Base-by-base conservation (phyloP, 2,113 vertebrate species). In the Delphinus delphis region DNA sequence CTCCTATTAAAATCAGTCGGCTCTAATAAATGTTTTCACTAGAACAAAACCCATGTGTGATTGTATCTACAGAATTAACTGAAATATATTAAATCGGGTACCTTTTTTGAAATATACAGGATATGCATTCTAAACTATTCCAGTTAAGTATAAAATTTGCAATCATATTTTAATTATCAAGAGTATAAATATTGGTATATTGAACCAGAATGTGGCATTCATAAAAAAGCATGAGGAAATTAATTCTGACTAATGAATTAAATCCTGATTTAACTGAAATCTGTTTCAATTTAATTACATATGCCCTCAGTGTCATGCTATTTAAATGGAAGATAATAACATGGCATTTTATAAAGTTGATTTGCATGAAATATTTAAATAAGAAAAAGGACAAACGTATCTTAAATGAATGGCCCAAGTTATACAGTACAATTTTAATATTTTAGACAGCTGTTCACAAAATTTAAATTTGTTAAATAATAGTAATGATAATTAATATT, bases 221-320 rank as follows among this genome's bases (percentile, higher is more conserved):
- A 53, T 93, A 73, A 50, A 95, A 63, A 92, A 83, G 9, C 82
- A 77, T 55, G 18, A 80, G 28, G 53, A 82, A 88, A 71, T 77
- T 90, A 81, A 76, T 70, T 47, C 36, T 93, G 67, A 83, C 8
- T 81, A 21, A 83, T 82, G 25, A 94, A 80, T 90, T 65, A 74
- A 97, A 88, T 91, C 25, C 11, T 93, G 20, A 67, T 63, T 88
- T 93, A 83, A 73, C 63, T 88, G 44, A 90, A 93, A 80, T 67
- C n/a, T 7, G 88, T 74, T 96, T 70, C 84, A 92, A 93, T 41
- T 77, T 53, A 85, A 62, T 94, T 88, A 38, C 44, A 58, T 80
- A 55, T 53, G 13, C 7, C 36, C 28, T 31, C 5, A 67, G 17
- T 88, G 47, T 47, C 36, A 87, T 76, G 23, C 36, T 81, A 36